Conservation (phyloP, 2,888 invertebrate species). For the Papilio demoleus region DNA sequence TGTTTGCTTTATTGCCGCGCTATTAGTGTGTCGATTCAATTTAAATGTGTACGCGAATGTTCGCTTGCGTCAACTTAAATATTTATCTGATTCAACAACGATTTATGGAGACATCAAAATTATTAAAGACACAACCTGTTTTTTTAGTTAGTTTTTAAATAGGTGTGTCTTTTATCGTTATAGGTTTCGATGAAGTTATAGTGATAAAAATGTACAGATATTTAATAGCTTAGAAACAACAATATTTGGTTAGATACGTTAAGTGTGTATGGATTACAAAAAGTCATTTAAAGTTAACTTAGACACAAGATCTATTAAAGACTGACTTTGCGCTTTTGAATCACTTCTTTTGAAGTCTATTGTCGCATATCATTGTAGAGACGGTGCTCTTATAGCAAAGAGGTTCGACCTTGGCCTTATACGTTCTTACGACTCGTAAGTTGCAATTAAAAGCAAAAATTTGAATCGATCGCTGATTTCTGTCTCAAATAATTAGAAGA, state of each 20-base stretch:
- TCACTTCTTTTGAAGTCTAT: neutral
- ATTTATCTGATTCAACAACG: neutral
- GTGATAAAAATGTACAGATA: neutral
- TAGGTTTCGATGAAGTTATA: neutral
- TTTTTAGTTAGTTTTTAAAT: neutral
- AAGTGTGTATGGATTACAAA: neutral
- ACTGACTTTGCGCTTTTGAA: neutral
- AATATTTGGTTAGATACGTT: neutral
- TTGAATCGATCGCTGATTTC: too few species aligned
- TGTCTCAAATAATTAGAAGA: neutral
- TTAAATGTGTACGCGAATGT: slow-evolving; percentile 8
- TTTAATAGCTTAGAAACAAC: neutral
- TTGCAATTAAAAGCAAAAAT: neutral
- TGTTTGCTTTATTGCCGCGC: slow-evolving; percentile 22
- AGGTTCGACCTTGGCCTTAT: neutral
- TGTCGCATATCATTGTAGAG: neutral
- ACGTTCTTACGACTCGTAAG: neutral
- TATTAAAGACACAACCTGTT: neutral
- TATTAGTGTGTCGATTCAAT: slow-evolving; percentile 30
- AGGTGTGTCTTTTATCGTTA: neutral
- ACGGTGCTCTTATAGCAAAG: neutral
- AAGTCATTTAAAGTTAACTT: neutral
- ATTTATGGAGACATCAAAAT: neutral
- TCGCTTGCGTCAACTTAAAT: slow-evolving; percentile 2
- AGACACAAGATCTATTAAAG: neutral